These are phyloP conservation scores for Theretra japonica DNA, from an alignment of 2,888 invertebrate genomes.

Conservation along the genomic window DNA sequence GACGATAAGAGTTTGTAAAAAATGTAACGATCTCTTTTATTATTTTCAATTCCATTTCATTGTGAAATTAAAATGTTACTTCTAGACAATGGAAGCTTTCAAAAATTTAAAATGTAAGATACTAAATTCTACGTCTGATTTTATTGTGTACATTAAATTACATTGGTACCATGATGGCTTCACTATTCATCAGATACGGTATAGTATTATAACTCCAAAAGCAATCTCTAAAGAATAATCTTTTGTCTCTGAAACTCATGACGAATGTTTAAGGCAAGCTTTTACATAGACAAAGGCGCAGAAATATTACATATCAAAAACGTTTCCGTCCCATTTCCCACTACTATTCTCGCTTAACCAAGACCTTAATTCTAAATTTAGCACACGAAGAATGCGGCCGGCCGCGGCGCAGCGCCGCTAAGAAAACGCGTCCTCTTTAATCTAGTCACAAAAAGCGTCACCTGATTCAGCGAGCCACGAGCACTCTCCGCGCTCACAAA, in stretches of 20 bases:
- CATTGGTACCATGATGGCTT: not conserved
- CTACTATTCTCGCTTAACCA: conserved; percentile 51
- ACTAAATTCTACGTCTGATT: not conserved
- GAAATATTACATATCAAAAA: conserved; percentile 34
- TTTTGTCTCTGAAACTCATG: not conserved
- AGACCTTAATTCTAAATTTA: conserved; percentile 76
- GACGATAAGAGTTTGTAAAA: conserved; percentile 3
- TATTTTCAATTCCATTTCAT: conserved; percentile 8
- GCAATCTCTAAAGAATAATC: not conserved
- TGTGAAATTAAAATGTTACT: conserved; percentile 16
- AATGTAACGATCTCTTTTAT: conserved; percentile 23
- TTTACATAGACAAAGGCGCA: conserved; percentile 34
- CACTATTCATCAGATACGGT: not conserved
- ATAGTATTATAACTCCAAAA: not conserved
- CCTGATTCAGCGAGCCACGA: conserved; percentile 79
- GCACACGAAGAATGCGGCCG: conserved; percentile 62
- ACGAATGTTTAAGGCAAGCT: not conserved
- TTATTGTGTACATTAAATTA: not conserved
- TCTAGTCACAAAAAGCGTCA: conserved; percentile 83
- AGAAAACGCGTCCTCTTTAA: conserved; percentile 82
- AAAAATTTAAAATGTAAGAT: not conserved
- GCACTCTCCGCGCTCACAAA: conserved; percentile 75
- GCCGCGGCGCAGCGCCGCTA: conserved; percentile 56
- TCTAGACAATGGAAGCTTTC: conserved; percentile 12
- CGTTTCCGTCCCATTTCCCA: conserved; percentile 41